Evolutionary conservation across 2,888 invertebrate genomes (phyloP), one percentile per base, ranked within the genome.

Genomic region (Tiliacea citrago): DNA sequence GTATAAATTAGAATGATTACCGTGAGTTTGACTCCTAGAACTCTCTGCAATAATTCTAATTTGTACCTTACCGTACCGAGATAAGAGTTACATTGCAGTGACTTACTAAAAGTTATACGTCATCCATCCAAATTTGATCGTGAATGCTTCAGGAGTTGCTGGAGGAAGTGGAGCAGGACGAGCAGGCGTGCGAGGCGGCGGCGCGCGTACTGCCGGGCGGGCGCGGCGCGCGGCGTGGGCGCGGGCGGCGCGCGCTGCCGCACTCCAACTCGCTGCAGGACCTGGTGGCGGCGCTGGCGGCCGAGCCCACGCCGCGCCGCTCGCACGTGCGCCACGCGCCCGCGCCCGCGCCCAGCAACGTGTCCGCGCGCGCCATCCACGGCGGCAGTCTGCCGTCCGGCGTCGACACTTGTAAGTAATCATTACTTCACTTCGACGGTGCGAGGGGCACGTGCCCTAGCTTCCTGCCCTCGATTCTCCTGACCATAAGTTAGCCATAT

Each of bases 141-240:
- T n/a, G n/a, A 39, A 55, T 39, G 35, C n/a, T 66, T 16, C 91
- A 98, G 98, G 97, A 98, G 95, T 96, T 98, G 91, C 96, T 98
- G 84, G 97, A 98, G 90, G 97, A 98, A 92, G 98, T 97, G 84
- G 98, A 98, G 93, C 97, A 98, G 90, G 98, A 98, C 93, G 98
- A 98, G 90, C 97, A 97, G 81, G 97, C 97, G 85, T 96, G 96
- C 83, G 94, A 96, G 85, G 97, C 96, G 82, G 96, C 97, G 71
- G 96, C 96, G 84, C 92, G 96, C 70, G 95, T 94, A 77, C 93
- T 96, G 86, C 49, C 81, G 29, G 77, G 77, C 49, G 47, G 94
- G 91, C 85, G 91, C 90, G 77, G 88, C 91, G 79, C 92, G 90
- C 82, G 95, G 96, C 73, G 92, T 94, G 84, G 92, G 95, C 89